Base-by-base conservation (phyloP, 2,797 vertebrate genomes). In the Hydrocynus forskahlii region DNA sequence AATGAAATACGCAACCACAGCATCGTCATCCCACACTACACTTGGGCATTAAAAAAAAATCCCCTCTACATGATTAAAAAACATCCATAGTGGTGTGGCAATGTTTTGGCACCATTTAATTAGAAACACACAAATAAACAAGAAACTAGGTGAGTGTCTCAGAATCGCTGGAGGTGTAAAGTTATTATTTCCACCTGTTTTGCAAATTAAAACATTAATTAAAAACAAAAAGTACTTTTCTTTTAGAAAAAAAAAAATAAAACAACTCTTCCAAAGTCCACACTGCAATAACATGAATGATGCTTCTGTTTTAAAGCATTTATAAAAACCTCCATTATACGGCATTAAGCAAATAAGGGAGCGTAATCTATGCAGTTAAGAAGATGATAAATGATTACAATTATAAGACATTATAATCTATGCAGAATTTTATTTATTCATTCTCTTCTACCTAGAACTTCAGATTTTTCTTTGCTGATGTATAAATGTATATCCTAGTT, bases 81-180 rank as follows among this genome's bases (percentile, higher is more conserved):
- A 89, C 90, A 92, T 91, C 89, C 85, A 89, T 92, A 90, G 89
- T 91, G 90, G 71, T 90, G 88, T 93, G 90, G 92, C 92, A 93
- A 92, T 91, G 90, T 89, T 92, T 92, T 94, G 92, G 92, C 92
- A 92, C 92, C 85, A 87, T 92, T 93, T 94, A 93, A 94, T 93
- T 93, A 91, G 90, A 91, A 93, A 88, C 91, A 90, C 92, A 91
- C 87, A 91, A 93, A 92, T 93, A 92, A 92, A 92, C 92, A 92
- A 88, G 90, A 88, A 87, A 90, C 81, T 92, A 92, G 91, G 90
- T 93, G 93, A 93, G 90, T 91, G 88, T 90, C 87, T 83, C 90
- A 92, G 90, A 90, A 79, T 90, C 83, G 91, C 90, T 92, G 84
- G 90, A 92, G 90, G 91, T 92, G 89, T 91, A 89, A 92, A 89